Conservation (phyloP, 2,888 invertebrate species). For the Stenurella melanura region DNA sequence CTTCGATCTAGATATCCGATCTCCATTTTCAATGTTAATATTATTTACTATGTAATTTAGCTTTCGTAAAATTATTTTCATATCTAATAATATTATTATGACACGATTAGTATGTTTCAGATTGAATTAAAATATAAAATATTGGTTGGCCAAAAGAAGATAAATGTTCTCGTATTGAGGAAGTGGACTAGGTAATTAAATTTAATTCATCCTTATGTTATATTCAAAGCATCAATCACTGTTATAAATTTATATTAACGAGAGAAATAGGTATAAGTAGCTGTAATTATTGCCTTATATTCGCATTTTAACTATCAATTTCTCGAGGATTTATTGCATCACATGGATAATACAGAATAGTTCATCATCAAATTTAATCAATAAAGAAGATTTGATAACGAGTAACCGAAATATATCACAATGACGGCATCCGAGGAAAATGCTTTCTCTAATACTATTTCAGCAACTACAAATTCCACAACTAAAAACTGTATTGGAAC, state of each 20-base stretch:
- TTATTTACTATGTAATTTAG: not conserved
- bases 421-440: too few species aligned
- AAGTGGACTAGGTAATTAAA: not conserved
- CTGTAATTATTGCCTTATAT: not conserved
- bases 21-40: not conserved
- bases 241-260: not conserved
- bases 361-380: not conserved
- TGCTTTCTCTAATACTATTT: too few species aligned
- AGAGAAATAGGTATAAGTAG: not conserved
- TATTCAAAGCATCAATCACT: not conserved
- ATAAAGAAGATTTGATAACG: not conserved
- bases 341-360: not conserved
- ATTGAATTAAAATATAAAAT: not conserved
- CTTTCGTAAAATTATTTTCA: not conserved
- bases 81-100: not conserved
- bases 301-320: not conserved
- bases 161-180: not conserved
- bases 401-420: not conserved
- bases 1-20: conserved; percentile 2
- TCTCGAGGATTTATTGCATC: not conserved
- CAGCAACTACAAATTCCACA: too few species aligned
- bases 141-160: not conserved
- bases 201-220: not conserved
- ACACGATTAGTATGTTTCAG: not conserved
- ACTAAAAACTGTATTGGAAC: too few species aligned